These are phyloP conservation scores for Phengaris alcon DNA, from an alignment of 2,888 invertebrate species.

Conservation along the genomic window DNA sequence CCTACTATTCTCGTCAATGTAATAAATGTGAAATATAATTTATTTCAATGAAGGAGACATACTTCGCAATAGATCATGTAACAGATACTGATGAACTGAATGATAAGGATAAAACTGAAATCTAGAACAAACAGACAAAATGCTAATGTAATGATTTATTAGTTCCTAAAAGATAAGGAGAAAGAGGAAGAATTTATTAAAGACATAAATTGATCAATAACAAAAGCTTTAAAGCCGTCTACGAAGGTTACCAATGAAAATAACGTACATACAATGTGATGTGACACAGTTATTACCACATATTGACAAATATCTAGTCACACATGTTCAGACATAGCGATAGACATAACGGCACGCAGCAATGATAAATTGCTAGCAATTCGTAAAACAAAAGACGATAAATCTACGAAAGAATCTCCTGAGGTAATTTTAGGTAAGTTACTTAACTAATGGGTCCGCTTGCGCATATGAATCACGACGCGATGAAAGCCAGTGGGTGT, in stretches of 20 bases:
- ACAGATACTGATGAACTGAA: conserved; percentile 18
- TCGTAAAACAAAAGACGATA: conserved; percentile 36
- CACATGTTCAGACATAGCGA: neutral
- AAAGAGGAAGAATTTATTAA: neutral
- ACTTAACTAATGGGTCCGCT: conserved; percentile 42
- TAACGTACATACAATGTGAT: neutral
- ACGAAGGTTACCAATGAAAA: no score
- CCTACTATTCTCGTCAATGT: neutral
- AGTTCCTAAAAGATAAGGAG: conserved; percentile 8
- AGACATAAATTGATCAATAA: neutral
- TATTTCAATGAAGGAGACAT: conserved; percentile 17
- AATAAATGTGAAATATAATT: conserved; percentile 17
- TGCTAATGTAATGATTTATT: conserved; percentile 16
- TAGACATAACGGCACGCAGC: conserved; percentile 10
- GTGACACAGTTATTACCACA: neutral
- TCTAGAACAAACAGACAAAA: conserved; percentile 8
- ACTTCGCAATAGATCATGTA: conserved; percentile 19
- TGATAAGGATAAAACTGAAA: conserved; percentile 14
- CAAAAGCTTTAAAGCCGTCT: neutral
- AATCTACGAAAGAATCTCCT: conserved; percentile 36
- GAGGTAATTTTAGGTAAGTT: conserved; percentile 40
- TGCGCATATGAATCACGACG: conserved; percentile 60
- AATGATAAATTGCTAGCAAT: conserved; percentile 31
- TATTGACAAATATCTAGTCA: neutral
- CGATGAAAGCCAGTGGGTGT: conserved; percentile 73